A percentile compares a stretch with the other conserved stretches of the same genome.
These are phyloP conservation scores for Acestrorhynchus altus DNA, from an alignment of 2,797 vertebrate species.

Conservation along the genomic window DNA sequence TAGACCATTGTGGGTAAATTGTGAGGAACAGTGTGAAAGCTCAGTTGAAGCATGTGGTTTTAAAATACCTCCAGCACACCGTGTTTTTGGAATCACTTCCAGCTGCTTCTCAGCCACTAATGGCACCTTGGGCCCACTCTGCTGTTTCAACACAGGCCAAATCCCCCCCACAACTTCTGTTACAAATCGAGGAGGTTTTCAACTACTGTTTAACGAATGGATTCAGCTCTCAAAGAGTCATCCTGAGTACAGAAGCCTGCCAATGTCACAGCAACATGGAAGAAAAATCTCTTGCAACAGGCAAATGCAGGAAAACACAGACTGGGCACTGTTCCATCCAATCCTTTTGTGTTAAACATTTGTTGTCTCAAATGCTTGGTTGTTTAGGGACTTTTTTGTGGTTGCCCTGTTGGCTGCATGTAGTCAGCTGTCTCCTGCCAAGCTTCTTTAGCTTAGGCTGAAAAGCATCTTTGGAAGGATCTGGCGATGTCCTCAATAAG, in stretches of 20 bases:
- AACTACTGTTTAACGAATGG: conserved; percentile 77
- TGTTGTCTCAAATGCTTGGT: conserved; percentile 1
- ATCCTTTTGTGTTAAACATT: neutral
- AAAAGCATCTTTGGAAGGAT: neutral
- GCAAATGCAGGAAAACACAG: neutral
- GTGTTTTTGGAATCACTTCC: conserved; percentile 82
- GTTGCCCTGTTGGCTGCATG: neutral
- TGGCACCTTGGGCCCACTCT: conserved; percentile 77
- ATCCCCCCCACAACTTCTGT: conserved; percentile 66
- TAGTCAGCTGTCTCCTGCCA: neutral
- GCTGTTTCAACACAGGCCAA: conserved; percentile 78
- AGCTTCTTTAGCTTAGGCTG: neutral
- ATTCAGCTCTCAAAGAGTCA: conserved; percentile 45
- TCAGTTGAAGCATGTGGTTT: conserved; percentile 79
- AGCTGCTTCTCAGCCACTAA: conserved; percentile 81
- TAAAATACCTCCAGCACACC: conserved; percentile 75
- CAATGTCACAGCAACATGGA: conserved; percentile 2
- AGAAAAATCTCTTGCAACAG: neutral
- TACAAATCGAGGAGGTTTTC: conserved; percentile 69
- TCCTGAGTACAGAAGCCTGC: conserved; percentile 7
- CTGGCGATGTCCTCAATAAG: neutral
- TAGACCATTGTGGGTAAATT: conserved; percentile 73
- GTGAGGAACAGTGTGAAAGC: conserved; percentile 78
- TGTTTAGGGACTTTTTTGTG: neutral
- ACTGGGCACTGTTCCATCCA: neutral